A percentile compares a stretch with the other conserved stretches of the same genome.
Conservation (phyloP, 2,888 invertebrate genomes). For the Branchellion lobata region DNA sequence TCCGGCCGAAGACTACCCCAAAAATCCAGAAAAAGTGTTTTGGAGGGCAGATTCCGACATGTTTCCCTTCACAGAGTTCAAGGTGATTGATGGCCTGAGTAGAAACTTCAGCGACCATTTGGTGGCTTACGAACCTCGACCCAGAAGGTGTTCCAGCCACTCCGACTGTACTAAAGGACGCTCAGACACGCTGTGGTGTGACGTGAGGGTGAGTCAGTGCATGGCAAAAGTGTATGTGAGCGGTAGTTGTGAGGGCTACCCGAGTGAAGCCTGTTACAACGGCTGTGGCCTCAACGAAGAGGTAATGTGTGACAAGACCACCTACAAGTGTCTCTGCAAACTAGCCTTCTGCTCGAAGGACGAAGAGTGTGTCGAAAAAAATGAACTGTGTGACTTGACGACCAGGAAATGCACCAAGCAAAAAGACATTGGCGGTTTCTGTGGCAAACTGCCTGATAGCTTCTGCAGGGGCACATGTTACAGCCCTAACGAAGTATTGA, state of each 20-base stretch:
- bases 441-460: constrained; percentile 17
- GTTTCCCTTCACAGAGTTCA: constrained; percentile 23
- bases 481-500: background rate
- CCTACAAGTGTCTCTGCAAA: background rate
- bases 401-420: background rate
- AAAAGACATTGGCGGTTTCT: background rate
- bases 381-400: background rate
- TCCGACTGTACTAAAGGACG: constrained; percentile 3
- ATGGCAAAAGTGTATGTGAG: constrained; percentile 21
- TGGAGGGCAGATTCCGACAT: background rate
- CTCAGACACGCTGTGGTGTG: constrained; percentile 27
- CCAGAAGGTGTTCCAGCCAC: background rate
- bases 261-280: constrained; percentile 12
- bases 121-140: constrained; percentile 18
- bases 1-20: constrained; percentile 32
- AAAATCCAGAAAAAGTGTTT: background rate
- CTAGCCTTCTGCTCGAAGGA: background rate
- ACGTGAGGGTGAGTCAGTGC: constrained; percentile 9
- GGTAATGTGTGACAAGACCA: background rate
- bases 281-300: constrained; percentile 11
- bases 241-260: constrained; percentile 8
- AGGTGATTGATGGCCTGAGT: constrained; percentile 17
- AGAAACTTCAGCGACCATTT: constrained; percentile 23
- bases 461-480: constrained; percentile 18
- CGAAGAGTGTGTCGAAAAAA: background rate